A percentile compares a stretch with the other conserved stretches of the same genome.
Conservation (phyloP, 2,797 vertebrate species). For the Ibycter americanus region DNA sequence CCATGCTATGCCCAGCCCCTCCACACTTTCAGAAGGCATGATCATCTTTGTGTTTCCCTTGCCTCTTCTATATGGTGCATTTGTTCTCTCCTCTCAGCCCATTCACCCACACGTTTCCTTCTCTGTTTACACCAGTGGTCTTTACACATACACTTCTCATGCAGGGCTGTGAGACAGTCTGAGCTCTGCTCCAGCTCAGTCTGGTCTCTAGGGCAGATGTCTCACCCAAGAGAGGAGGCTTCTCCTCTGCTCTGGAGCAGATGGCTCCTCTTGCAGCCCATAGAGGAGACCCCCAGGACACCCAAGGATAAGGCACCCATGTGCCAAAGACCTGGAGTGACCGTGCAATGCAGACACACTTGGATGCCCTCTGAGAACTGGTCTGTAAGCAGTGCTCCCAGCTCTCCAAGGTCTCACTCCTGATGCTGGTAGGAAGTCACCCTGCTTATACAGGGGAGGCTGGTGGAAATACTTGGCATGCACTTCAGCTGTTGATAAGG, state of each 20-base stretch:
- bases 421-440: slow-evolving; percentile 52
- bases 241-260: neutral
- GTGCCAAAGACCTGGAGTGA: neutral
- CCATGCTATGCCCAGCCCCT: neutral
- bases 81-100: neutral
- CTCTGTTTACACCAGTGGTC: accelerated
- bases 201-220: neutral
- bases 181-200: neutral
- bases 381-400: neutral
- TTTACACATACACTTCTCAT: neutral
- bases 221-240: neutral
- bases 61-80: neutral
- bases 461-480: slow-evolving; percentile 62
- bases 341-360: neutral
- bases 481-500: slow-evolving; percentile 52
- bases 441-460: slow-evolving; percentile 3
- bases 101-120: neutral
- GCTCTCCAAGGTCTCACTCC: neutral
- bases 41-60: neutral
- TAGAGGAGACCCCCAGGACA: neutral
- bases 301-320: neutral
- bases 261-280: neutral
- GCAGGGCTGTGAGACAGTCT: neutral
- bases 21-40: neutral
- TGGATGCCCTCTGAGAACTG: neutral